Evolutionary conservation across 2,113 vertebrate genomes (phyloP), one percentile per base, ranked within the genome.

Genomic region (Vimba vimba): DNA sequence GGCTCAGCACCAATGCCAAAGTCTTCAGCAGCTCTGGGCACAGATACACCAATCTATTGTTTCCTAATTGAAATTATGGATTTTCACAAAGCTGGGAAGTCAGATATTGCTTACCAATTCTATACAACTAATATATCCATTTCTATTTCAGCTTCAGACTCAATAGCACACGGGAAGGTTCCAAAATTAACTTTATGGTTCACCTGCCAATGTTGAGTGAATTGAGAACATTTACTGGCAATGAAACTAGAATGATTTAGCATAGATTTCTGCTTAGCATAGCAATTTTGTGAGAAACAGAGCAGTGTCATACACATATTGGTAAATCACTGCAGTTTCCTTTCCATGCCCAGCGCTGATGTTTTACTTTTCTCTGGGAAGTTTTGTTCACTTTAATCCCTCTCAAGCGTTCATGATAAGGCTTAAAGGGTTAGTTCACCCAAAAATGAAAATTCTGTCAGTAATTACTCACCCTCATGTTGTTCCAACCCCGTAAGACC

Each of bases 1-100:
- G 57, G 33, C 84, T 77, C 25, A 19, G 52, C 13, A 39, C 27
- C 23, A 77, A 88, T 86, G 84, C 87, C 84, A 86, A 85, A 77
- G 60, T 85, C 73, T 64, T 55, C 45, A 83, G 68, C 69, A 85
- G 27, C 47, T 69, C 47, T 59, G 75, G 78, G 83, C 23, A 36
- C 33, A 82, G 47, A 74, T 82, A 74, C 39, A 62, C 52, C 57
- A 39, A 85, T 80, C 64, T 85, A 25, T 76, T 43, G 33, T 45
- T 57, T 50, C 62, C 11, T 60, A 52, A 79, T 74, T 87, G 21
- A 84, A 84, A 79, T n/a, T 27, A 69, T 79, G 36, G 3, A 79
- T 45, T 79, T 79, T 47, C 19, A 47, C 55, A 6, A 75, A 75
- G 43, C 43, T 27, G 43, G 12, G 73, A 50, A 75, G 6, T 75